Evolutionary conservation across 2,797 vertebrate species (phyloP).

Genomic region (Oceanodroma leucorhoa): DNA sequence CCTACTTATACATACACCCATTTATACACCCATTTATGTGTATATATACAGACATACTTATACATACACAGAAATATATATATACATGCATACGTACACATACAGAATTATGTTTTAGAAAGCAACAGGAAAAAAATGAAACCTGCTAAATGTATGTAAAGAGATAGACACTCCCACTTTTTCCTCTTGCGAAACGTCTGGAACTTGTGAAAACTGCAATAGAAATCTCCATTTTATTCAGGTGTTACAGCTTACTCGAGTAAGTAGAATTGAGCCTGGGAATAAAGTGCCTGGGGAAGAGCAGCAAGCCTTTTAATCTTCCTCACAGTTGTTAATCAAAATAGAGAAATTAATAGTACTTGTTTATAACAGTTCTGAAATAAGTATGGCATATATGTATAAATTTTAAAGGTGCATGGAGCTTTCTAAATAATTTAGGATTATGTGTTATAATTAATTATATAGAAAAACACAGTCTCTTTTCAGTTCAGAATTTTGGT

Average conservation of each 20-base stretch:
- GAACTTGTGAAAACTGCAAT: not conserved
- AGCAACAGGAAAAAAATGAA: not conserved
- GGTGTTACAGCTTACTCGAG: not conserved
- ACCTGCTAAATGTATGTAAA: not conserved
- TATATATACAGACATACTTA: not conserved
- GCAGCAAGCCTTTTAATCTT: not conserved
- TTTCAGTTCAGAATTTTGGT: not conserved
- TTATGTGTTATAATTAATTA: not conserved
- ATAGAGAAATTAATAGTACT: constrained; percentile 31
- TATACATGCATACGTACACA: too few relatives aligned
- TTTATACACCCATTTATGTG: not conserved
- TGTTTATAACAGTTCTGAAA: constrained; percentile 23
- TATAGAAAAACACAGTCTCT: not conserved
- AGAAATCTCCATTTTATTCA: not conserved
- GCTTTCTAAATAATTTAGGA: not conserved
- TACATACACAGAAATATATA: not conserved
- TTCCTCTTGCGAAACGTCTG: not conserved
- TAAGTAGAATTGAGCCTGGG: not conserved
- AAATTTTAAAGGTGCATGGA: not conserved
- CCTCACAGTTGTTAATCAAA: constrained; percentile 31
- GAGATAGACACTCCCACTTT: not conserved
- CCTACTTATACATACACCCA: too few relatives aligned
- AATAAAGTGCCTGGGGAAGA: not conserved
- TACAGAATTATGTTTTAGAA: not conserved
- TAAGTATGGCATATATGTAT: not conserved